Evolutionary conservation across 2,888 invertebrate genomes (phyloP).

Genomic region (Thelaira solivaga): DNA sequence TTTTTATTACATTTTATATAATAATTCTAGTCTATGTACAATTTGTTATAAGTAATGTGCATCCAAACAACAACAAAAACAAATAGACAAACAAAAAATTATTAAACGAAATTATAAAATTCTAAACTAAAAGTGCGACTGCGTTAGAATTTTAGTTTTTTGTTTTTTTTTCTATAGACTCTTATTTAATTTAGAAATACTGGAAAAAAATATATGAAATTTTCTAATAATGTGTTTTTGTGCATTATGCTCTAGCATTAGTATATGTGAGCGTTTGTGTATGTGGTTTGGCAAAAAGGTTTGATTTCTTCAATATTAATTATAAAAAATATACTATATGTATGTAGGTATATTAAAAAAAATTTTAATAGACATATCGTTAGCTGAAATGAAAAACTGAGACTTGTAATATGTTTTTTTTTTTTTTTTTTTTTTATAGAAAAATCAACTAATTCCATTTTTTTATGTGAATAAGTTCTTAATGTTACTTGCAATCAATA

Average conservation of each 20-base stretch:
- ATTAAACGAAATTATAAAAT: constrained; percentile 58
- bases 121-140: constrained; percentile 71
- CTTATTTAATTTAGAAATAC: constrained; percentile 24
- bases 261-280: constrained; percentile 29
- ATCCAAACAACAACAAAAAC: constrained; percentile 18
- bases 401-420: too few species aligned
- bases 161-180: neutral
- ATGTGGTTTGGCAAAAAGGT: constrained; percentile 27
- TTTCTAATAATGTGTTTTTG: constrained; percentile 54
- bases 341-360: too few species aligned
- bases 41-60: constrained; percentile 48
- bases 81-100: constrained; percentile 19
- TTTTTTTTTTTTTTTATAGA: too few species aligned
- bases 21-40: constrained; percentile 49
- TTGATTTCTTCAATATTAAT: constrained; percentile 35
- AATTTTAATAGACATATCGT: too few species aligned
- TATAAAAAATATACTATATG: too few species aligned
- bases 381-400: too few species aligned
- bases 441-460: too few species aligned
- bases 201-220: constrained; percentile 37
- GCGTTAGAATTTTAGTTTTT: constrained; percentile 71
- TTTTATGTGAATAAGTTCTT: too few species aligned
- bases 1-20: constrained; percentile 58
- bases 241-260: constrained; percentile 44
- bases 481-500: too few species aligned